Evolutionary conservation across 1,140 invertebrate genomes (phyloP), one percentile per base, ranked within the genome.

Genomic region (Drosophila athabasca): DNA sequence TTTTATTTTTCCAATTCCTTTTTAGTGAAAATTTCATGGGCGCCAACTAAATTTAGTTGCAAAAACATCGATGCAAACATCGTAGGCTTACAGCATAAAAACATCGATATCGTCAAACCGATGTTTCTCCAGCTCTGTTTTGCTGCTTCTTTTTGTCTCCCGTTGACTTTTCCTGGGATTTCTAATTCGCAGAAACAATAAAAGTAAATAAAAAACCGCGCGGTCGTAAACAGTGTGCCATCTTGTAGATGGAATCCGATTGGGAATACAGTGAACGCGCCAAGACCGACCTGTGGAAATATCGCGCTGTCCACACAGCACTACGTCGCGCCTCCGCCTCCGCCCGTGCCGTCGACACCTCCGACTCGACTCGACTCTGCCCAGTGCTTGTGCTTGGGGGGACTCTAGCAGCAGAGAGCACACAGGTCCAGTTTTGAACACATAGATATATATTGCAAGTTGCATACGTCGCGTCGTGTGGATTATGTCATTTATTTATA

Each of bases 401-500:
- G 29, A 41, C 46, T 49, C 46, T 49, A 11, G 19, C 19, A 22
- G 17, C 22, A 49, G 19, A 49, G 46, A 67, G 75, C 69, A 70
- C 52, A 58, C 76, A 76, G 76, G 76, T 79, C 73, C 76, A 79
- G 72, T 79, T 79, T 79, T 75, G 74, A 61, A 77, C 68, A 76
- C 49, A 68, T 60, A 45, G 50, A 41, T 55, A 64, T 71, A 69
- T 75, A 79, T 72, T 76, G 73, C 73, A 76, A 79, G 53, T 76
- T 79, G 73, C 73, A 79, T 79, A 79, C 79, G 75, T 70, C 61
- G 75, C 83, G 79, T 73, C 67, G 79, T 75, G 73, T 69, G 80
- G 80, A 88, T 89, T 88, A 88, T 88, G 83, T 88, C 85, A 89
- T 90, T 89, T 88, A 77, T 84, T 88, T 90, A 89, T 73, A 78